Percentiles rank a stretch among this genome's conserved stretches.
Conservation (phyloP, 1,140 invertebrate species). For the Leptinotarsa undecemlineata region DNA sequence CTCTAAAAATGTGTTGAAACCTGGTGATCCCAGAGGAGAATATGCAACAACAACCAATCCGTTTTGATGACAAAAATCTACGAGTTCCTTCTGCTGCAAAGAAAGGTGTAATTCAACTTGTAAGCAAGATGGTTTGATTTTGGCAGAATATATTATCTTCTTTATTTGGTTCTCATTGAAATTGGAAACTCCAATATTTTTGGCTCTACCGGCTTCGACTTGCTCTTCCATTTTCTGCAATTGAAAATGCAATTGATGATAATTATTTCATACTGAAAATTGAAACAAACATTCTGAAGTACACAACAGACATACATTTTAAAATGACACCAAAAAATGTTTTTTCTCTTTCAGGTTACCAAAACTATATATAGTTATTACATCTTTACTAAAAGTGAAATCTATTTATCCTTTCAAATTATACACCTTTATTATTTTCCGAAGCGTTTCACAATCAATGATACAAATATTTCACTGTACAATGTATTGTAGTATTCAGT, state of each 20-base stretch:
- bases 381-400: too few species aligned
- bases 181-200: slow-evolving; percentile 77
- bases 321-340: too few species aligned
- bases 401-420: too few species aligned
- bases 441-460: too few species aligned
- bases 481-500: too few species aligned
- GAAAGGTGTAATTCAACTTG: slow-evolving; percentile 82
- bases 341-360: too few species aligned
- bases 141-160: slow-evolving; percentile 64
- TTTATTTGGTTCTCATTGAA: slow-evolving; percentile 74
- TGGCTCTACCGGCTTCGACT: slow-evolving; percentile 64
- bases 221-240: slow-evolving; percentile 73
- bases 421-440: too few species aligned
- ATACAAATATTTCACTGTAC: too few species aligned
- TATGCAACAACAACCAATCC: slow-evolving; percentile 81
- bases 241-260: slow-evolving; percentile 37
- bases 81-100: slow-evolving; percentile 75
- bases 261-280: too few species aligned
- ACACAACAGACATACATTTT: too few species aligned
- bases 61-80: slow-evolving; percentile 71
- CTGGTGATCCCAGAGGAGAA: slow-evolving; percentile 76
- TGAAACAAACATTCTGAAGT: too few species aligned
- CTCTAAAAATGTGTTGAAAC: slow-evolving; percentile 58
- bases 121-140: slow-evolving; percentile 71
- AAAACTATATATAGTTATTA: too few species aligned